These are phyloP conservation scores for Drosophila arizonae DNA, from an alignment of 1,140 invertebrate species.

Conservation along the genomic window DNA sequence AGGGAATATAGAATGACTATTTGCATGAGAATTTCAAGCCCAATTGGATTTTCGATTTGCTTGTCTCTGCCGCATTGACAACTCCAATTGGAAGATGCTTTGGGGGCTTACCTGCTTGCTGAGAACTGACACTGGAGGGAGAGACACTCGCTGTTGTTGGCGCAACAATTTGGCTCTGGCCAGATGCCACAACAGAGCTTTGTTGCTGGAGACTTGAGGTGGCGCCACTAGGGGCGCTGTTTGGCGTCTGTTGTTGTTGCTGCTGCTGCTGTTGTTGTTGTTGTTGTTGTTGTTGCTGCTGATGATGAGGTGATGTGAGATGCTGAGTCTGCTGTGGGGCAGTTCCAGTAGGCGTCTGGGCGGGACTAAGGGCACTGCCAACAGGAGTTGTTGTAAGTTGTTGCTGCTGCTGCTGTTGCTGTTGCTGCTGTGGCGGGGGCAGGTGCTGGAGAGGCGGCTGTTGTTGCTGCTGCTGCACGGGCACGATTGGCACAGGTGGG, in stretches of 20 bases:
- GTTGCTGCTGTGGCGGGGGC: constrained; percentile 67
- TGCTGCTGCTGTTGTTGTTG: constrained; percentile 72
- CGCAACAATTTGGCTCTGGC: constrained; percentile 82
- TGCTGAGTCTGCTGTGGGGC: constrained; percentile 66
- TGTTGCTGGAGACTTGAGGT: constrained; percentile 73
- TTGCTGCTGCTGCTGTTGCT: constrained; percentile 64
- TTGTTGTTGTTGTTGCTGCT: constrained; percentile 72
- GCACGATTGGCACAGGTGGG: constrained; percentile 75
- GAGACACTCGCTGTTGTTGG: constrained; percentile 83
- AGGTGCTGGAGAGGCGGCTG: constrained; percentile 60
- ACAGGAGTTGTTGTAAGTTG: constrained; percentile 71
- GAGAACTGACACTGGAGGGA: constrained; percentile 83
- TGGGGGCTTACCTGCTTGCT: constrained; percentile 78
- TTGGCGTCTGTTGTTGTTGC: constrained; percentile 66
- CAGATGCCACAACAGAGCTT: constrained; percentile 75
- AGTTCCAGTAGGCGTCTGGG: constrained; percentile 70
- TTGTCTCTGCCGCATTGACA: background rate
- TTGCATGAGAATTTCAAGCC: too few species aligned
- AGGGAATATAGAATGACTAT: too few species aligned
- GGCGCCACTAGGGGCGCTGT: constrained; percentile 66
- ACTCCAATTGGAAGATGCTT: constrained; percentile 10
- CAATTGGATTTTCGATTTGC: too few species aligned
- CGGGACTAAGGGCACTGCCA: constrained; percentile 71
- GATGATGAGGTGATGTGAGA: constrained; percentile 79
- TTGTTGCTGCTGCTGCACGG: constrained; percentile 68